phyloP scores from a whole-genome alignment of 2,113 vertebrate genomes.

The Hystrix brachyura region DNA sequence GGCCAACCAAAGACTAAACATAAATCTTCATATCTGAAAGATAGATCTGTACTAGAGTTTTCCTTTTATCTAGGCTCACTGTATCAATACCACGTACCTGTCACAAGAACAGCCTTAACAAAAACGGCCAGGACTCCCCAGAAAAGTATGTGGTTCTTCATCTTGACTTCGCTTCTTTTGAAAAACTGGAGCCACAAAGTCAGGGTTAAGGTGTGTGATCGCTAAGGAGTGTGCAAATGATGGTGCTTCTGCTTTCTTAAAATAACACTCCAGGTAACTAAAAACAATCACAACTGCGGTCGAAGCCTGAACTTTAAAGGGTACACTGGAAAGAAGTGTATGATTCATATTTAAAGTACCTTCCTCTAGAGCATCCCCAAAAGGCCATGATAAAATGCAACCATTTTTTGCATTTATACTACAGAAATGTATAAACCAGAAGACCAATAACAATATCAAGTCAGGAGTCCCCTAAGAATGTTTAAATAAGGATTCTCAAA shows the following conservation, averaged over 20 bases:
- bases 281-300: constrained; percentile 68
- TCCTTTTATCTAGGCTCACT: constrained; percentile 51
- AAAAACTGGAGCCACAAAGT: constrained; percentile 69
- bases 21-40: constrained; percentile 62
- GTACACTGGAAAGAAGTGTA: constrained; percentile 38
- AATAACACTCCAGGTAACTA: constrained; percentile 81
- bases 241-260: constrained; percentile 85
- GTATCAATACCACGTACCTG: constrained; percentile 86
- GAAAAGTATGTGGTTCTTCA: constrained; percentile 85
- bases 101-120: constrained; percentile 80
- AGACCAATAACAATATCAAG: constrained; percentile 39
- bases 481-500: constrained; percentile 27
- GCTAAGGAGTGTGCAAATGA: constrained; percentile 85
- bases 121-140: constrained; percentile 79
- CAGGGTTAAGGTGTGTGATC: constrained; percentile 71
- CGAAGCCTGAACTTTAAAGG: constrained; percentile 82
- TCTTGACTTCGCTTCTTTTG: constrained; percentile 86
- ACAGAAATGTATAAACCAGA: constrained; percentile 6
- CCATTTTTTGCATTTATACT: not conserved
- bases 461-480: constrained; percentile 40
- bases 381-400: constrained; percentile 8
- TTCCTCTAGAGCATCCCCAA: constrained; percentile 50
- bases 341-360: not conserved
- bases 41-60: not conserved
- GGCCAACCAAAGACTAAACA: constrained; percentile 36